Conservation (phyloP, 2,113 vertebrate species). For the Strix aluco region DNA sequence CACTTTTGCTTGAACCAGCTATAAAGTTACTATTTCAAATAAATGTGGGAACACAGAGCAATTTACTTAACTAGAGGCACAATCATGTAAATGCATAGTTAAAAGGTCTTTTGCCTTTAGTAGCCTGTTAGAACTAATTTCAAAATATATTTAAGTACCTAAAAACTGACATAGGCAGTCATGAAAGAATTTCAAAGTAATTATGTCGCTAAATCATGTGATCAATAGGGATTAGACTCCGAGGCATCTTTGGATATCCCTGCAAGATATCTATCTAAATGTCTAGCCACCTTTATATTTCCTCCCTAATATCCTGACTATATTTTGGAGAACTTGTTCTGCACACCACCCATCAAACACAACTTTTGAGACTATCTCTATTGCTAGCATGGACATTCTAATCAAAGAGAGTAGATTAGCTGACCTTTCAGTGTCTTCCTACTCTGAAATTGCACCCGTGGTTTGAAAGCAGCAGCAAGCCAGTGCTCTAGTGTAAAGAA, state of each 20-base stretch:
- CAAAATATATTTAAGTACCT: background rate
- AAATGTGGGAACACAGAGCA: background rate
- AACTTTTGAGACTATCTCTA: background rate
- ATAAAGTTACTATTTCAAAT: background rate
- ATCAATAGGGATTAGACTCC: background rate
- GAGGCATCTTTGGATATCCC: background rate
- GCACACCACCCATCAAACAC: background rate
- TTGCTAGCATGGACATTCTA: background rate
- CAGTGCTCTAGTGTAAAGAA: background rate
- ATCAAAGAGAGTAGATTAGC: background rate
- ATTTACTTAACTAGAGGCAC: background rate
- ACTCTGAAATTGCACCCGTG: rapidly evolving
- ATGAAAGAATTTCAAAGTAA: background rate
- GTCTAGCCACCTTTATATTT: background rate
- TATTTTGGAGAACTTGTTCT: background rate
- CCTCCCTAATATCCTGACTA: background rate
- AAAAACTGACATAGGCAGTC: background rate
- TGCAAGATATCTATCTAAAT: background rate
- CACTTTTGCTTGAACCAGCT: background rate
- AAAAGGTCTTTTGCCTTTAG: background rate
- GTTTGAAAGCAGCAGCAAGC: background rate
- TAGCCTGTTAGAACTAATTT: background rate
- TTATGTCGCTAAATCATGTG: background rate
- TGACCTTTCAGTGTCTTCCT: background rate
- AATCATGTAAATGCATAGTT: background rate